Conservation (phyloP, 1,140 invertebrate species). For the Zaprionus ornatus region DNA sequence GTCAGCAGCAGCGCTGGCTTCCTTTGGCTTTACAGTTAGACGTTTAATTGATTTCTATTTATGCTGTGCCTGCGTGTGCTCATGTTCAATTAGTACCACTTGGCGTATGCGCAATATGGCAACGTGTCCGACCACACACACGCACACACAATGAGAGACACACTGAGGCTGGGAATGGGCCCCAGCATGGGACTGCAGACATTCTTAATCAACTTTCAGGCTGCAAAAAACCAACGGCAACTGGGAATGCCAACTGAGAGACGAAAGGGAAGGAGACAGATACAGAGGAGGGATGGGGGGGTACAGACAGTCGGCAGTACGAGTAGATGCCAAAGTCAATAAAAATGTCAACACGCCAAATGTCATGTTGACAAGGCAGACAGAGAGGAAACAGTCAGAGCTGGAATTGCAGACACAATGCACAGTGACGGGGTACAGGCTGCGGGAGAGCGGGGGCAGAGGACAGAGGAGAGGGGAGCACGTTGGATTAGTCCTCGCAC, state of each 20-base stretch:
- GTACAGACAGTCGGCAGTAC: constrained; percentile 22
- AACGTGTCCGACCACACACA: constrained; percentile 54
- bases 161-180: not conserved
- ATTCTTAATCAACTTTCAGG: constrained; percentile 79
- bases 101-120: constrained; percentile 70
- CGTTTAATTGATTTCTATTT: constrained; percentile 47
- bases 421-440: not conserved
- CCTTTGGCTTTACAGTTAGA: constrained; percentile 42
- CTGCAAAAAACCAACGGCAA: constrained; percentile 28
- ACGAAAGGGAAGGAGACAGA: not conserved
- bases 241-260: constrained; percentile 1
- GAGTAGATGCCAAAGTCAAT: constrained; percentile 74
- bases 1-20: constrained; percentile 1
- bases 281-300: not conserved
- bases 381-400: constrained; percentile 26
- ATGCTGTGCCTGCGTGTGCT: not conserved
- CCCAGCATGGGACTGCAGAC: constrained; percentile 35
- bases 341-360: constrained; percentile 82
- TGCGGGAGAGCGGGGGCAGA: not conserved
- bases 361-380: constrained; percentile 81
- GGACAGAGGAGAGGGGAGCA: not conserved
- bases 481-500: constrained; percentile 26
- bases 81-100: constrained; percentile 67
- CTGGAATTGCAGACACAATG: constrained; percentile 34
- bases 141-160: not conserved